These are phyloP conservation scores for Pagrus major DNA, from an alignment of 2,113 vertebrate genomes.

Conservation along the genomic window DNA sequence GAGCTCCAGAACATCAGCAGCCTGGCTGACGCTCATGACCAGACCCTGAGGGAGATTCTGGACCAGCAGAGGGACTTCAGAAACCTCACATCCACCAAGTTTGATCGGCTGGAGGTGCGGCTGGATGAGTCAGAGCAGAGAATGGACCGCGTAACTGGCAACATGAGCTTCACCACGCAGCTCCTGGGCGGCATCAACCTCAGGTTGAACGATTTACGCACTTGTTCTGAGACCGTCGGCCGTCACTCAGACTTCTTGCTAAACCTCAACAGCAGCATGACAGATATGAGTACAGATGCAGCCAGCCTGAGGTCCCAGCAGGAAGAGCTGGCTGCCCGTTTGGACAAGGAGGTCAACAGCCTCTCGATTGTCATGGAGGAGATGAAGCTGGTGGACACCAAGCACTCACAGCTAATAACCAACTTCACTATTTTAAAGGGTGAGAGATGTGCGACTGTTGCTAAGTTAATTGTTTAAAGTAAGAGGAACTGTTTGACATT, in stretches of 20 bases:
- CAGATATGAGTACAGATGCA: slow-evolving; percentile 87
- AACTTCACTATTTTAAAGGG: slow-evolving; percentile 98
- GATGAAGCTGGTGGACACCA: slow-evolving; percentile 97
- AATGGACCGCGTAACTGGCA: slow-evolving; percentile 92
- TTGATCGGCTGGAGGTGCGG: slow-evolving; percentile 88
- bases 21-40: slow-evolving; percentile 89
- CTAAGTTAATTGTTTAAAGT: too few species aligned
- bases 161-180: slow-evolving; percentile 94
- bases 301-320: slow-evolving; percentile 89
- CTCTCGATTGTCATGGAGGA: slow-evolving; percentile 96
- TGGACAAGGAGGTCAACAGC: slow-evolving; percentile 94
- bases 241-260: slow-evolving; percentile 91
- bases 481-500: background rate
- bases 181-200: slow-evolving; percentile 92
- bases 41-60: slow-evolving; percentile 91
- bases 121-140: slow-evolving; percentile 90
- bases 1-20: slow-evolving; percentile 93
- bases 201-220: slow-evolving; percentile 90
- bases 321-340: slow-evolving; percentile 88
- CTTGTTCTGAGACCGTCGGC: slow-evolving; percentile 90
- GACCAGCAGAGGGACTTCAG: slow-evolving; percentile 89
- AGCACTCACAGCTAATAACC: slow-evolving; percentile 95
- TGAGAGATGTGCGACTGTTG: slow-evolving; percentile 67
- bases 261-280: slow-evolving; percentile 89
- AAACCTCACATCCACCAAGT: slow-evolving; percentile 88